These are phyloP conservation scores for Passer domesticus DNA, from an alignment of 2,113 vertebrate genomes.

Conservation along the genomic window DNA sequence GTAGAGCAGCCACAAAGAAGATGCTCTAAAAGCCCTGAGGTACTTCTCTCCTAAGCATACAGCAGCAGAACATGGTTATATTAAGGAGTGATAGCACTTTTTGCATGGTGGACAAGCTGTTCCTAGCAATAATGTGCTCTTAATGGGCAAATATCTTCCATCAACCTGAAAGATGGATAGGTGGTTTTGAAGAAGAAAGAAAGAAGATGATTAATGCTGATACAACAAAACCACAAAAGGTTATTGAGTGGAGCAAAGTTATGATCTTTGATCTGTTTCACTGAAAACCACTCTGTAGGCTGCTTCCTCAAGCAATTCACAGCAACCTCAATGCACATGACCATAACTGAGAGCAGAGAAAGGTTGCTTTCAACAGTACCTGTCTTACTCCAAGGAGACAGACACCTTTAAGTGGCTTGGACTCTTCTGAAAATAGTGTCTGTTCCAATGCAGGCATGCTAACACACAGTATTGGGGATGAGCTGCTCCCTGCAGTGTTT, in stretches of 20 bases:
- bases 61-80: not conserved
- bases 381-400: not conserved
- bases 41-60: not conserved
- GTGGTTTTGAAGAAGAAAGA: not conserved
- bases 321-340: not conserved
- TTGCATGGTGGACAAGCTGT: not conserved
- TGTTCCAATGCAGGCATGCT: not conserved
- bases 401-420: not conserved
- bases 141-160: not conserved
- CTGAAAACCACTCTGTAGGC: not conserved
- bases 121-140: not conserved
- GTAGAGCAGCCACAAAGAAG: not conserved
- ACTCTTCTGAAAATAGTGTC: not conserved
- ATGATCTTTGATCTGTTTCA: not conserved
- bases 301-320: not conserved
- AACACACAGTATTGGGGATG: fast-evolving
- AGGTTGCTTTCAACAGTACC: not conserved
- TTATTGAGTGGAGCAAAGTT: not conserved
- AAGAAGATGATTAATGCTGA: not conserved
- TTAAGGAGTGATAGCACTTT: not conserved
- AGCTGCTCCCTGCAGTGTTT: not conserved
- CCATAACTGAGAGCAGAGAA: not conserved
- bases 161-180: not conserved
- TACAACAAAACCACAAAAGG: not conserved
- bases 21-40: not conserved